Conservation (phyloP, 2,113 vertebrate species). For the Cyprinus carpio region DNA sequence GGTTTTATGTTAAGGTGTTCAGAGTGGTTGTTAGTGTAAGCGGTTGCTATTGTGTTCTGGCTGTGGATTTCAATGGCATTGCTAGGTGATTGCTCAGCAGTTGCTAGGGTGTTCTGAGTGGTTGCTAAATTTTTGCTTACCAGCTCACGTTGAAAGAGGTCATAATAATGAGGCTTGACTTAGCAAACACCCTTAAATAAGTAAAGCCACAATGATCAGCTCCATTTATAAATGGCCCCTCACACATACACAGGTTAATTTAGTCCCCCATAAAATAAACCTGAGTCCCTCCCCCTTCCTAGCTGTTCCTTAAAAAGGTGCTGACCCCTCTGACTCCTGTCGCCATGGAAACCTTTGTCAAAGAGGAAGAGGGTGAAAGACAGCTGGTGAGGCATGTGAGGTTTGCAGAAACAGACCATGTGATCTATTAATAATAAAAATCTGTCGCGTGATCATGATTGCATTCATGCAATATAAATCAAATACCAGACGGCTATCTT, state of each 20-base stretch:
- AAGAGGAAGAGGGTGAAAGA: slow-evolving; percentile 29
- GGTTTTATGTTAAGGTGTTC: no score
- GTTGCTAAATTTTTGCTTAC: not conserved
- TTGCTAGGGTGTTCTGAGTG: no score
- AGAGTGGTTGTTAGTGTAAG: no score
- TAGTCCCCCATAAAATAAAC: slow-evolving; percentile 27
- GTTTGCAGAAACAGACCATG: not conserved
- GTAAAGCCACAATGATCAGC: not conserved
- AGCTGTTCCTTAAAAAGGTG: slow-evolving; percentile 58
- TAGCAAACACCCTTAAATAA: not conserved
- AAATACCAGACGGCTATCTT: slow-evolving; percentile 4
- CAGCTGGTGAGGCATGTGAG: slow-evolving; percentile 39
- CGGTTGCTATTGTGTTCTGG: not conserved
- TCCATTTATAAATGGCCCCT: not conserved
- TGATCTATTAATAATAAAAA: slow-evolving; percentile 52
- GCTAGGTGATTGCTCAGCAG: no score
- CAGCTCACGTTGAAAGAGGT: not conserved
- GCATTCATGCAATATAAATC: slow-evolving; percentile 49
- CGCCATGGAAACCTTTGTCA: slow-evolving; percentile 54
- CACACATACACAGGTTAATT: slow-evolving; percentile 43
- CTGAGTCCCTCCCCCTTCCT: slow-evolving; percentile 32
- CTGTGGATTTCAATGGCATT: no score
- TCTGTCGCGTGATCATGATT: slow-evolving; percentile 27
- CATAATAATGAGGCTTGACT: not conserved
- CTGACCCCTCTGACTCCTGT: slow-evolving; percentile 56